Evolutionary conservation across 2,797 vertebrate species (phyloP), one percentile per base, ranked within the genome.

Genomic region (Emys orbicularis): DNA sequence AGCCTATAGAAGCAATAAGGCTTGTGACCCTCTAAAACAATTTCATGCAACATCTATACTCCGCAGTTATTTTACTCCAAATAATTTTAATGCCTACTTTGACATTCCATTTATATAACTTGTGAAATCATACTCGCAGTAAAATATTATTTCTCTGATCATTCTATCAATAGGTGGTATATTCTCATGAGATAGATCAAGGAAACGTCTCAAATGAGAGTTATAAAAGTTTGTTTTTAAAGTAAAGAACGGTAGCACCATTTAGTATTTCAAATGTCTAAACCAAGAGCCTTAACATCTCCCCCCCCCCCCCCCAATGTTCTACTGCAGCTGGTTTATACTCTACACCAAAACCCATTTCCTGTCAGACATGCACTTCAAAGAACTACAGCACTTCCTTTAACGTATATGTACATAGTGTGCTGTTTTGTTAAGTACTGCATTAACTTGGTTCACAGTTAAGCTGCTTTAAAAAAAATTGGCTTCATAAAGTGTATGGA

Each of bases 341-440:
- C 94, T 95, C 91, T 90, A 94, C 91, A 94, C 91, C 96, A 98
- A 96, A 95, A 84, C 95, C 91, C 74, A 95, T 85, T 97, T 97
- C 97, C 97, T 97, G 96, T 93, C 95, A 97, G 92, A 91, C 95
- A 88, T 1, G 5, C 79, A 97, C 87, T 95, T 97, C 91, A 96
- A 97, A 98, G 93, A 89, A 92, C 47, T 84, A 83, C 50, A 96
- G 94, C 81, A 92, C 95, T 97, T 92, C 89, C 93, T 91, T 95
- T 90, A 25, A 93, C 87, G 54, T 34, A 76, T 16, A 85, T 65
- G 83, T 92, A 74, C 83, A 76, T 47, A 65, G 72, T n/a, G 44
- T 87, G 82, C 83, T 96, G 81, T 44, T 57, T 31, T 31, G 44
- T 84, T 7, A 83, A 61, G 29, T 12, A 88, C 83, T 92, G 0